phyloP scores from a whole-genome alignment of 2,888 invertebrate genomes.

The Hedychridium roseum region DNA sequence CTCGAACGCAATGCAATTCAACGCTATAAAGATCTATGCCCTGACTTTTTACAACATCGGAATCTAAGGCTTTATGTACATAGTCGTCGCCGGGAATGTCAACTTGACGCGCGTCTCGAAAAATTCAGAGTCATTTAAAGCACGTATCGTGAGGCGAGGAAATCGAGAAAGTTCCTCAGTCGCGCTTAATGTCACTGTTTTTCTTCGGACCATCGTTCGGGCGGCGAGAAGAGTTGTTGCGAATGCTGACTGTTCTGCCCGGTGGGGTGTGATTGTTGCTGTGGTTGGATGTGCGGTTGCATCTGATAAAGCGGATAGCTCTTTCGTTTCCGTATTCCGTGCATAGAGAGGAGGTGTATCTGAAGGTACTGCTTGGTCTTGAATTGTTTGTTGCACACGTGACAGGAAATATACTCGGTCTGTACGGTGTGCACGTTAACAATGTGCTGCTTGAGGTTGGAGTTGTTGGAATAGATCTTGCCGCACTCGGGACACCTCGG shows the following conservation, averaged over 20 bases:
- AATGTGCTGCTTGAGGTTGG: conserved; percentile 76
- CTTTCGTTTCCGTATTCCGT: conserved; percentile 72
- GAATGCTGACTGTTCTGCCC: conserved; percentile 32
- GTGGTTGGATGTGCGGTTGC: conserved; percentile 40
- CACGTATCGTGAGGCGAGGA: too few species aligned
- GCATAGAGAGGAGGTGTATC: conserved; percentile 74
- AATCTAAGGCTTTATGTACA: too few species aligned
- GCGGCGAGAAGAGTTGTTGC: conserved; percentile 34
- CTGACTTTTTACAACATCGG: too few species aligned
- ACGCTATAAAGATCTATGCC: too few species aligned
- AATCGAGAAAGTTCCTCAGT: too few species aligned
- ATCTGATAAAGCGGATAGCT: conserved; percentile 61
- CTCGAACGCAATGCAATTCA: too few species aligned
- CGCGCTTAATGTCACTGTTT: conserved; percentile 40
- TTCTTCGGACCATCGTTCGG: conserved; percentile 51
- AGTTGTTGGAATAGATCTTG: conserved; percentile 74
- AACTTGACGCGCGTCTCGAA: too few species aligned
- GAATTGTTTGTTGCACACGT: conserved; percentile 73
- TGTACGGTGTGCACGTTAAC: conserved; percentile 74
- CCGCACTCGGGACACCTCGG: conserved; percentile 75
- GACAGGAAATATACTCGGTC: conserved; percentile 70
- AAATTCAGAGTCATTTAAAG: too few species aligned
- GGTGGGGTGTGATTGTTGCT: conserved; percentile 32
- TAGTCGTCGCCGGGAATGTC: too few species aligned
- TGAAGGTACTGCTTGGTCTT: conserved; percentile 77